A percentile compares a stretch with the other conserved stretches of the same genome.
Evolutionary conservation across 1,140 invertebrate genomes (phyloP).

Genomic region (Aphelenchoides besseyi): DNA sequence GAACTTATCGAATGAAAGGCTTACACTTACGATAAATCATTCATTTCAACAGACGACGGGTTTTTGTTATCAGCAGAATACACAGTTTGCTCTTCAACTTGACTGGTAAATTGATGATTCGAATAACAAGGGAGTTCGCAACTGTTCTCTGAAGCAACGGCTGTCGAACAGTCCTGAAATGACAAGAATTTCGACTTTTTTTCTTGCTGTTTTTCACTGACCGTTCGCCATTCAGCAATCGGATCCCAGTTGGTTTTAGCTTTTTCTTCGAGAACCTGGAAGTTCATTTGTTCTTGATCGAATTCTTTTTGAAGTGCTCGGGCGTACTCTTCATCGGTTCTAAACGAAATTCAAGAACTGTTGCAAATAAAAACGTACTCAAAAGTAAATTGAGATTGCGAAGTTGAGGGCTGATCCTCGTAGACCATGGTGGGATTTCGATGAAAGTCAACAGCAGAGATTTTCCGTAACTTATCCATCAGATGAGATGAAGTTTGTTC

Average conservation of each 20-base stretch:
- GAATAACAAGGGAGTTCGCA: not conserved
- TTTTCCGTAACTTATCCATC: not conserved
- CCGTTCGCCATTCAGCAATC: not conserved
- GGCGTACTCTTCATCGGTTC: not conserved
- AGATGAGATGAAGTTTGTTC: not conserved
- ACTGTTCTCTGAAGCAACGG: not conserved
- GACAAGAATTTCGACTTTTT: too few species aligned
- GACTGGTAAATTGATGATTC: not conserved
- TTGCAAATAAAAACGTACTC: conserved; percentile 2
- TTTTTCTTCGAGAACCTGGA: not conserved
- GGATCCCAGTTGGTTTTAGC: conserved; percentile 11
- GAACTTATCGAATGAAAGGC: not conserved
- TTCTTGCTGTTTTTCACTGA: too few species aligned
- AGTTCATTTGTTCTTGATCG: not conserved
- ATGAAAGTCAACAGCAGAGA: not conserved
- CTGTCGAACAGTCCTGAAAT: not conserved
- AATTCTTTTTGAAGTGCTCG: not conserved
- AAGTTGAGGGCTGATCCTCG: not conserved
- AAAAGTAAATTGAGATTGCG: not conserved
- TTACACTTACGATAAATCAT: not conserved
- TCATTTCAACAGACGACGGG: not conserved
- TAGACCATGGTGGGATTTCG: not conserved
- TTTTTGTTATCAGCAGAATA: not conserved
- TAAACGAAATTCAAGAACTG: conserved; percentile 3
- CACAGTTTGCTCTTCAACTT: not conserved